A percentile compares a stretch with the other conserved stretches of the same genome.
Evolutionary conservation across 1,140 invertebrate genomes (phyloP).

Genomic region (Drosophila malerkotliana): DNA sequence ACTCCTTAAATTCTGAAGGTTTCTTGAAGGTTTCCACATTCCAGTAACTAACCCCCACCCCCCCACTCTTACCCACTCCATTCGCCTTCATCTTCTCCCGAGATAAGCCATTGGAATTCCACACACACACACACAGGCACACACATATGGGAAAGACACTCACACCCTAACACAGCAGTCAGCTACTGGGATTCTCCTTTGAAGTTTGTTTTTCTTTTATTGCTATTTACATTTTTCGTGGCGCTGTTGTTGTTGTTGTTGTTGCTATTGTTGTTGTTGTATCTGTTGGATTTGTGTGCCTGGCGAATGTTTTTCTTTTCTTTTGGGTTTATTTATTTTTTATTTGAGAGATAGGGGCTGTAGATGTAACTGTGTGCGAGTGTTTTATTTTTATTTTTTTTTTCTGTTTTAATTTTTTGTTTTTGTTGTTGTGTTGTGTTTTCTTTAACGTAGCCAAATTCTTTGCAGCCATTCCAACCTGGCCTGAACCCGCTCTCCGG

Average conservation of each 20-base stretch:
- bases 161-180: conserved; percentile 63
- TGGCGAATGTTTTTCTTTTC: conserved; percentile 36
- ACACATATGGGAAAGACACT: conserved; percentile 3
- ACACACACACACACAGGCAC: conserved; percentile 35
- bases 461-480: conserved; percentile 60
- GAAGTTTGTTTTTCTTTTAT: conserved; percentile 77
- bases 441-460: conserved; percentile 42
- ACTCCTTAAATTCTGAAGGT: conserved; percentile 1
- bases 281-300: conserved; percentile 33
- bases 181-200: conserved; percentile 78
- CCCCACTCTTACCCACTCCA: conserved; percentile 27
- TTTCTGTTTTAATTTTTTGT: conserved; percentile 19
- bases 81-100: conserved; percentile 30
- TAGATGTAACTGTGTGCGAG: conserved; percentile 13
- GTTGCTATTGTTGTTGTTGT: conserved; percentile 6
- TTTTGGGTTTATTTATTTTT: conserved; percentile 21
- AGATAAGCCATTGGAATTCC: conserved; percentile 80
- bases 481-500: conserved; percentile 43
- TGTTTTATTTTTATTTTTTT: conserved; percentile 12
- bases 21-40: conserved; percentile 31
- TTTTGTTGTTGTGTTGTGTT: conserved; percentile 23
- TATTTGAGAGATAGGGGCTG: conserved; percentile 17
- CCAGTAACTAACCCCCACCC: conserved; percentile 15
- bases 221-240: conserved; percentile 66
- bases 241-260: conserved; percentile 43